Evolutionary conservation across 1,140 invertebrate genomes (phyloP).

Genomic region (Marisa cornuarietis): DNA sequence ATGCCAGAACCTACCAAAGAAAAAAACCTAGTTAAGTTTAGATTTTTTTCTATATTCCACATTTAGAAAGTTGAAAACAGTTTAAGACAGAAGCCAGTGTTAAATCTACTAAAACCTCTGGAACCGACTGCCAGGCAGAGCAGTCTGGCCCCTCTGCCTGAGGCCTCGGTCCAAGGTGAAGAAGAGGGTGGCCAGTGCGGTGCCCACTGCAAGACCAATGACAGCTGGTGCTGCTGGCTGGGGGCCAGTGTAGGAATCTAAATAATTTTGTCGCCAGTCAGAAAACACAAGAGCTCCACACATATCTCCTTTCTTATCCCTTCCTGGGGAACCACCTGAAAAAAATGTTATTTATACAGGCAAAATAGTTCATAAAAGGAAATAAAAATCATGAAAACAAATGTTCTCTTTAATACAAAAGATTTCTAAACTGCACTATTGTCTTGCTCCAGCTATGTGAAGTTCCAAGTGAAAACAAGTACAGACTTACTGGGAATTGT

Average conservation of each 20-base stretch:
- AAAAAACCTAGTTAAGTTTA: too few relatives aligned
- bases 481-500: constrained; percentile 23
- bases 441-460: neutral
- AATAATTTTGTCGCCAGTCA: constrained; percentile 23
- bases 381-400: neutral
- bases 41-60: too few relatives aligned
- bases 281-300: constrained; percentile 24
- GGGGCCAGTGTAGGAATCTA: constrained; percentile 20
- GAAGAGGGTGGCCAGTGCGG: constrained; percentile 13
- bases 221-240: constrained; percentile 25
- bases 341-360: neutral
- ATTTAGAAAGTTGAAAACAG: too few relatives aligned
- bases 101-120: constrained; percentile 12
- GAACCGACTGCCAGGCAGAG: constrained; percentile 11
- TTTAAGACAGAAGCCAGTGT: too few relatives aligned
- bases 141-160: constrained; percentile 14
- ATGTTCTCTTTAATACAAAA: neutral
- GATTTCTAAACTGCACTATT: neutral
- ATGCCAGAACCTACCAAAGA: too few relatives aligned
- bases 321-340: neutral
- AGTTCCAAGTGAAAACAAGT: neutral
- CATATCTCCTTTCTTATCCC: constrained; percentile 5
- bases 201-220: constrained; percentile 26
- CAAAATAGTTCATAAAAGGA: neutral
- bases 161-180: constrained; percentile 29